phyloP scores from a whole-genome alignment of 1,140 invertebrate genomes.

The Meloidogyne hapla region DNA sequence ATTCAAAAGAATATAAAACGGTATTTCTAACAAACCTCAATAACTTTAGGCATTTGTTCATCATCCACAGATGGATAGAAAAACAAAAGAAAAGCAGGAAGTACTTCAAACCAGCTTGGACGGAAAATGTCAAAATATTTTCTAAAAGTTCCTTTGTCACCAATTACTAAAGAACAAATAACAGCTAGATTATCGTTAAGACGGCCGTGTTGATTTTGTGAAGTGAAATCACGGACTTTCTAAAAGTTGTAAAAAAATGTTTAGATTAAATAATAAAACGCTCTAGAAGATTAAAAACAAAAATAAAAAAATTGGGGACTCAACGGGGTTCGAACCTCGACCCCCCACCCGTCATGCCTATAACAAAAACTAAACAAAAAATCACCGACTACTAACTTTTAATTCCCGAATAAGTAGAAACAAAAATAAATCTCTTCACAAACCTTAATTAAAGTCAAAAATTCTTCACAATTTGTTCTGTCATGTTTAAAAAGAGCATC shows the following conservation, averaged over 20 bases:
- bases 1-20: too few relatives aligned
- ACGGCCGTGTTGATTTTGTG: constrained; percentile 9
- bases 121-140: constrained; percentile 29
- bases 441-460: constrained; percentile 4
- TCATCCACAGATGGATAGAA: constrained; percentile 10
- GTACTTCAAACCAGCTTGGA: constrained; percentile 26
- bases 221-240: constrained; percentile 11
- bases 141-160: constrained; percentile 24
- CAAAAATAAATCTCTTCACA: constrained; percentile 10
- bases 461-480: constrained; percentile 22
- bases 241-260: neutral
- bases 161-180: constrained; percentile 26
- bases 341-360: too few relatives aligned
- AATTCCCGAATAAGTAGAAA: too few relatives aligned
- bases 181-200: constrained; percentile 26
- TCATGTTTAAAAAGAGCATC: constrained; percentile 18
- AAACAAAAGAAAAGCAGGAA: constrained; percentile 19
- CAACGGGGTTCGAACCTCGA: too few relatives aligned
- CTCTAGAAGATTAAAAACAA: too few relatives aligned
- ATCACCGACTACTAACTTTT: neutral
- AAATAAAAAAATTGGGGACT: too few relatives aligned
- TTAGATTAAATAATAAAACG: too few relatives aligned
- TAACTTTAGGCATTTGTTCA: constrained; percentile 24
- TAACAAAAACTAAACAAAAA: neutral
- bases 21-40: constrained; percentile 10